phyloP scores from a whole-genome alignment of 1,140 invertebrate genomes.

The Conopomorpha cramerella region DNA sequence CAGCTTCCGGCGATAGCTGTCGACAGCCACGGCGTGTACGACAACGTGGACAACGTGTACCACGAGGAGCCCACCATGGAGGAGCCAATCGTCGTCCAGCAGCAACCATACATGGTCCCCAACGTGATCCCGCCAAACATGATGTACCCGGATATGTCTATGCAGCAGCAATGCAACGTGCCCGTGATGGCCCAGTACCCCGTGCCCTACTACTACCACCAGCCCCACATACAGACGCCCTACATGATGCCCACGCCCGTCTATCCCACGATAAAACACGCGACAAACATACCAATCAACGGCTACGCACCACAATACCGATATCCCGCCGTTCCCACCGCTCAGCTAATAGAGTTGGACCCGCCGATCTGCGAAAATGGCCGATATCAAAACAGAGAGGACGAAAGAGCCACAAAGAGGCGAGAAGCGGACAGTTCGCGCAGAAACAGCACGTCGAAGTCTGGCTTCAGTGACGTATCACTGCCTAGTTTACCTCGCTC shows the following conservation, averaged over 20 bases:
- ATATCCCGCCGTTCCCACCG: conserved; percentile 62
- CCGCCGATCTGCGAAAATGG: conserved; percentile 50
- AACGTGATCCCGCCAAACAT: conserved; percentile 19
- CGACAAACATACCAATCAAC: conserved; percentile 42
- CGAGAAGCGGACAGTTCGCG: conserved; percentile 23
- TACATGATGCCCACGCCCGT: conserved; percentile 50
- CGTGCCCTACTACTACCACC: conserved; percentile 47
- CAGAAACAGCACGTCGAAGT: conserved; percentile 40
- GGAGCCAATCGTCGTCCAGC: conserved; percentile 14
- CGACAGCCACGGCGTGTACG: conserved; percentile 9
- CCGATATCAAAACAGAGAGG: conserved; percentile 28
- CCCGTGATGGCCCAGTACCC: conserved; percentile 32
- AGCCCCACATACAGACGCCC: conserved; percentile 44
- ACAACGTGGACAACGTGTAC: conserved; percentile 16
- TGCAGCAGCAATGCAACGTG: conserved; percentile 22
- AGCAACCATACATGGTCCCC: conserved; percentile 26
- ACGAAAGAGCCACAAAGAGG: conserved; percentile 19
- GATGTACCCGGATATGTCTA: conserved; percentile 23
- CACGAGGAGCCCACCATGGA: conserved; percentile 14
- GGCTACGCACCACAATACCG: conserved; percentile 38
- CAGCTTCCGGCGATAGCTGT: conserved; percentile 13
- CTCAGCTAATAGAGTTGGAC: conserved; percentile 74
- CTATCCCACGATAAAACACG: conserved; percentile 48
- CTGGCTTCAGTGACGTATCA: conserved; percentile 33
- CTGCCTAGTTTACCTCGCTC: conserved; percentile 43